Percentiles rank a stretch among this genome's conserved stretches.
These are phyloP conservation scores for Propithecus deckenii DNA, from an alignment of 2,797 vertebrate species.

Conservation along the genomic window DNA sequence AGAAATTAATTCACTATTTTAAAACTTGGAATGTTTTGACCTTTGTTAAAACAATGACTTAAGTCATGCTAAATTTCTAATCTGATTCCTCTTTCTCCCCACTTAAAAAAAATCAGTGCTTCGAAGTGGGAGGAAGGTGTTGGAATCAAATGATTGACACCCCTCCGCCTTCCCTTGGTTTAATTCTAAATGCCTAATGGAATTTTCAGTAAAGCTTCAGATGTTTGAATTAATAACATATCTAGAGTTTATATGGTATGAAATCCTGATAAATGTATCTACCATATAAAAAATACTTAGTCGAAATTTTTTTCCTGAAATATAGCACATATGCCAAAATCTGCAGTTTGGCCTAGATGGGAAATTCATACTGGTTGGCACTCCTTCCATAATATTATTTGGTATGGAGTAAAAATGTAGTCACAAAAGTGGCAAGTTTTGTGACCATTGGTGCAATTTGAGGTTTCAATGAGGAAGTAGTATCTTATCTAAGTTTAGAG, in stretches of 20 bases:
- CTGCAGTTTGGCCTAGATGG: not conserved
- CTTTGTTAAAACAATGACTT: constrained; percentile 14
- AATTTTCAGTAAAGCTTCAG: not conserved
- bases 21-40: not conserved
- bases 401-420: not conserved
- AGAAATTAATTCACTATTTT: constrained; percentile 34
- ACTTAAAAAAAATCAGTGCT: not conserved
- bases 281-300: not conserved
- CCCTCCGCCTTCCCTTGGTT: not conserved
- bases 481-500: not conserved
- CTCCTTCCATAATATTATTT: not conserved
- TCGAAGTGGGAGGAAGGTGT: not conserved
- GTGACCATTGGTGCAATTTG: not conserved
- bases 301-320: not conserved
- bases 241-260: not conserved
- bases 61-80: not conserved
- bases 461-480: not conserved
- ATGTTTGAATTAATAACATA: not conserved
- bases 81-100: not conserved
- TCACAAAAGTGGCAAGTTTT: not conserved
- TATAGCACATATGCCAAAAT: not conserved
- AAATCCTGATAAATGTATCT: not conserved
- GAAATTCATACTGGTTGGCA: not conserved
- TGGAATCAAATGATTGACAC: not conserved
- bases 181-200: not conserved